These are phyloP conservation scores for Eumacrocentrus americanus DNA, from an alignment of 2,888 invertebrate genomes.

Conservation along the genomic window DNA sequence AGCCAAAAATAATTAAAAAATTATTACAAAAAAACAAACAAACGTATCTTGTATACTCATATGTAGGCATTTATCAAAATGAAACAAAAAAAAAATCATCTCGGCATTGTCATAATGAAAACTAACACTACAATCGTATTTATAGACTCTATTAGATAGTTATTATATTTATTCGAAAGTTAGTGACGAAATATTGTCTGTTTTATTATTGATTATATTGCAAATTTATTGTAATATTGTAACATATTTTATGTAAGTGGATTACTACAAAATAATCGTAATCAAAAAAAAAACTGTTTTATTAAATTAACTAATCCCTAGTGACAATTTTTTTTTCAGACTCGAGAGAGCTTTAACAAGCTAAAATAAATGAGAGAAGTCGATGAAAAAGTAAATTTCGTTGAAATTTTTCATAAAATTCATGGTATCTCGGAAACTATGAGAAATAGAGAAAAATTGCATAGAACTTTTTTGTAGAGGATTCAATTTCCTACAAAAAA, in stretches of 20 bases:
- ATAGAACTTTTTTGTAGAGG: no score
- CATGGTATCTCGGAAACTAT: no score
- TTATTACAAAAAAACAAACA: conserved; percentile 32
- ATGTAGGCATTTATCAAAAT: conserved; percentile 2
- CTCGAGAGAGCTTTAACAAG: no score
- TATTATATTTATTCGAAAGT: conserved; percentile 48
- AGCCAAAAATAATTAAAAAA: conserved; percentile 21
- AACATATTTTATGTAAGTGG: conserved; percentile 60
- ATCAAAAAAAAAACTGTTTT: no score
- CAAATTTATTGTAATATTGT: conserved; percentile 59
- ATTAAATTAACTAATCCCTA: no score
- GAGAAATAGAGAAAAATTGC: no score
- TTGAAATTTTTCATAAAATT: no score
- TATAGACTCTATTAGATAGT: conserved; percentile 41
- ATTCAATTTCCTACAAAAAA: no score
- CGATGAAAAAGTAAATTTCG: no score
- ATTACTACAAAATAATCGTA: conserved; percentile 58
- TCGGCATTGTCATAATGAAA: conserved; percentile 1
- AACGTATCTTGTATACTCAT: conserved; percentile 2
- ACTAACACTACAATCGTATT: conserved; percentile 5
- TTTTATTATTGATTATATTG: conserved; percentile 47
- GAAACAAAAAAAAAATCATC: conserved; percentile 36
- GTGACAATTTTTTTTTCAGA: no score
- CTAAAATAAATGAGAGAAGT: no score
- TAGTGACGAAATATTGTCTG: conserved; percentile 43